These are phyloP conservation scores for Drosophila affinis DNA, from an alignment of 2,888 invertebrate species.

Conservation along the genomic window DNA sequence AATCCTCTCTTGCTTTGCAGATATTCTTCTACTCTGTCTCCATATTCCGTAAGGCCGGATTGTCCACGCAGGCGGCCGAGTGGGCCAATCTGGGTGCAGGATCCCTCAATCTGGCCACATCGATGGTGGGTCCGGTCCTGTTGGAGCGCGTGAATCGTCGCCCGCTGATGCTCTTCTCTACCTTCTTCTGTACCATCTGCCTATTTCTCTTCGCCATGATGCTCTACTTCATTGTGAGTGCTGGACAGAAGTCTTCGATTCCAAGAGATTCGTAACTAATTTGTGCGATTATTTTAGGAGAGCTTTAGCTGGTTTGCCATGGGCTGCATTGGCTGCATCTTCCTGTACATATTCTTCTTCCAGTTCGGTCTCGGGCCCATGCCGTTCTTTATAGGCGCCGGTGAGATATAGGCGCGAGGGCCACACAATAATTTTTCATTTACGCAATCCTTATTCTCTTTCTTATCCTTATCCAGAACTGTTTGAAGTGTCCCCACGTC, in stretches of 20 bases:
- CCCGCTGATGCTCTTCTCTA: constrained; percentile 87
- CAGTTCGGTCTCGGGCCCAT: constrained; percentile 94
- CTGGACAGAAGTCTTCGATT: rapidly evolving
- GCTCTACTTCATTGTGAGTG: constrained; percentile 87
- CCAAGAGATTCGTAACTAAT: not conserved
- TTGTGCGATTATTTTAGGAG: constrained; percentile 83
- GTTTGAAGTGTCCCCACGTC: constrained; percentile 92
- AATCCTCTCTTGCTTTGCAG: constrained; percentile 50
- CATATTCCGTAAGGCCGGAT: constrained; percentile 90
- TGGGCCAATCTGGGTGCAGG: constrained; percentile 92
- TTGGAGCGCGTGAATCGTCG: constrained; percentile 89
- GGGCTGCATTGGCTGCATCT: constrained; percentile 88
- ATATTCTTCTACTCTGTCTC: constrained; percentile 92
- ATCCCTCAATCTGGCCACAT: constrained; percentile 87
- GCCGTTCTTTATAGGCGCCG: constrained; percentile 93
- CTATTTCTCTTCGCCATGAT: constrained; percentile 87
- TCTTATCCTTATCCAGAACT: constrained; percentile 85
- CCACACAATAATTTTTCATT: not conserved
- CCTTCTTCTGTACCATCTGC: constrained; percentile 85
- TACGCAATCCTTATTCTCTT: too few relatives aligned
- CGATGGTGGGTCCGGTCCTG: constrained; percentile 87
- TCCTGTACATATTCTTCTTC: constrained; percentile 90
- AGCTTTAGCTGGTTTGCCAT: constrained; percentile 88
- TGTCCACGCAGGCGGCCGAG: constrained; percentile 86
- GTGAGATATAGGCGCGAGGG: constrained; percentile 81